A percentile compares a stretch with the other conserved stretches of the same genome.
Conservation (phyloP, 2,797 vertebrate genomes). For the Enteromius radiatus region DNA sequence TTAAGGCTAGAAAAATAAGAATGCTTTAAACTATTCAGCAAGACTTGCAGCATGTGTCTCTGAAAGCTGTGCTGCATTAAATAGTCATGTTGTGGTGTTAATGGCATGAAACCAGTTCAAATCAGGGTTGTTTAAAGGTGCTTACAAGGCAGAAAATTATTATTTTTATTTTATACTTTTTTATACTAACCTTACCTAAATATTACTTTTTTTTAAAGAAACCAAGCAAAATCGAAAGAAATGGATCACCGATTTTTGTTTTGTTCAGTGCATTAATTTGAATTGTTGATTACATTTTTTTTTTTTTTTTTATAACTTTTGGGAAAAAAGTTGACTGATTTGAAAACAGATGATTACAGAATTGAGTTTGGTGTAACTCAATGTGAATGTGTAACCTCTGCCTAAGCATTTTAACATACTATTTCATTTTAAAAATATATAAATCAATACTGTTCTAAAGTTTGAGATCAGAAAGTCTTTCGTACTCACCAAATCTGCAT, state of each 20-base stretch:
- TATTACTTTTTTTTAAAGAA: background rate
- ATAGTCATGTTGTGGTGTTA: constrained; percentile 16
- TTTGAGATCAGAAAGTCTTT: background rate
- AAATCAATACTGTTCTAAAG: background rate
- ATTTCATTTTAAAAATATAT: background rate
- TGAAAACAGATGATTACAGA: background rate
- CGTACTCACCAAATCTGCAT: background rate
- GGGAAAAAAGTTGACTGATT: background rate
- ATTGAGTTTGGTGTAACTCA: background rate
- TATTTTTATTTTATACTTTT: background rate
- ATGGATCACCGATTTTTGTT: background rate
- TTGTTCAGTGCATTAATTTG: too few relatives aligned
- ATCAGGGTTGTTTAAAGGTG: background rate
- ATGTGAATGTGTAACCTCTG: background rate
- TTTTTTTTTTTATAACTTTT: too few relatives aligned
- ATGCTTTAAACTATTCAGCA: background rate
- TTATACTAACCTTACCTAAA: too few relatives aligned
- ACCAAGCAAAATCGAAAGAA: background rate
- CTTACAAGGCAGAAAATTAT: background rate
- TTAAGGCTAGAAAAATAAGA: background rate
- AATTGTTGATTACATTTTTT: too few relatives aligned
- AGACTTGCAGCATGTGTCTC: constrained; percentile 11
- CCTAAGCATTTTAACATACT: background rate
- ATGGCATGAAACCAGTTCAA: constrained; percentile 5
- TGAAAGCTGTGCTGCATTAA: constrained; percentile 15